Base-by-base conservation (phyloP, 2,888 invertebrate species). In the Pseudanteris insignis region DNA sequence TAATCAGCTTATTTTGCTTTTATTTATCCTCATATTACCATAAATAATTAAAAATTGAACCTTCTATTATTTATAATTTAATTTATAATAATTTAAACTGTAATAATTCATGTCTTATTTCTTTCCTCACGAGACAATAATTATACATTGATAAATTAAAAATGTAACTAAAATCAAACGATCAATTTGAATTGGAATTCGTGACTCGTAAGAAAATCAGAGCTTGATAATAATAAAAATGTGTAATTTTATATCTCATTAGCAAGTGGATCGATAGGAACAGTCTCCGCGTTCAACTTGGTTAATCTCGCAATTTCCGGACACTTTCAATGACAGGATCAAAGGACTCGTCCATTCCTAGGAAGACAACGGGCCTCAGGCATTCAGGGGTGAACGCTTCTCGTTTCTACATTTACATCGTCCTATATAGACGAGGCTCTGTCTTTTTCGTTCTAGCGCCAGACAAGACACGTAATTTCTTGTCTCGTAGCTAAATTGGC, bases 241-340 rank as follows among this genome's bases (percentile, higher is more conserved):
- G 13, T 9, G 32, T 55, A 34, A 61, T 50, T 44, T 44, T 10
- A n/a, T n/a, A n/a, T 9, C 11, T 47, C 37, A 46, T 41, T 32
- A 44, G 41, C 33, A 43, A 14, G 8, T 47, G 44, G 37, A 47
- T 55, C 40, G 41, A 47, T 51, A 26, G 34, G 38, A 37, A 51
- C 28, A 62, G 57, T 51, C 57, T 62, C 38, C 9, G 37, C 29
- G 43, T 62, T 50, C 46, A 63, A 63, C 48, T 53, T 58, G 53
- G 43, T 63, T 63, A 63, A 57, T 58, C 53, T 58, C 57, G 32
- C 53, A 48, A 46, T 62, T 62, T 50, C 64, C 64, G 67, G 66
- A 70, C 70, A 71, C 70, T 70, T 71, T 60, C 73, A 73, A 73
- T 73, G 72, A 72, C 67, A 66, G 68, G 70, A 72, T 74, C 72